phyloP scores from a whole-genome alignment of 1,140 invertebrate species.

The Aphelinus atriplicis region DNA sequence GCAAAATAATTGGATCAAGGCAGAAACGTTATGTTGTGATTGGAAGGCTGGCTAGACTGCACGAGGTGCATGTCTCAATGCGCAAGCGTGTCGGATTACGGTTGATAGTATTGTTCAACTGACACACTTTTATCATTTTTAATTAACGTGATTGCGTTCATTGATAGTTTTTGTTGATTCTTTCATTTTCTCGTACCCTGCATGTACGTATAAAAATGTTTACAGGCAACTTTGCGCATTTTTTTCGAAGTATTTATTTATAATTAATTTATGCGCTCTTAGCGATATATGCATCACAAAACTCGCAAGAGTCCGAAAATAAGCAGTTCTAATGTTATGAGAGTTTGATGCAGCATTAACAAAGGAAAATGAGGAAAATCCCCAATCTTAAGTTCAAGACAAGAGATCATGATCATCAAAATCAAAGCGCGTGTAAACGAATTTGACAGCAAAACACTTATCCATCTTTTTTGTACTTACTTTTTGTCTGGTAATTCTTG shows the following conservation, averaged over 20 bases:
- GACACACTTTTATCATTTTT: constrained; percentile 11
- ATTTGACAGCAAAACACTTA: constrained; percentile 1
- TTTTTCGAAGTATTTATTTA: constrained; percentile 16
- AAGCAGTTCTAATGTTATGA: constrained; percentile 22
- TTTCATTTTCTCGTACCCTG: constrained; percentile 22
- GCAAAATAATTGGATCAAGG: constrained; percentile 62
- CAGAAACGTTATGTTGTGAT: constrained; percentile 46
- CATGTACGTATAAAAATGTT: constrained; percentile 29
- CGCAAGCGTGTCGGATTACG: constrained; percentile 12
- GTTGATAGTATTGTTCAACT: no score
- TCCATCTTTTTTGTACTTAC: constrained; percentile 17
- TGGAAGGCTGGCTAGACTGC: constrained; percentile 18
- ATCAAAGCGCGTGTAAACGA: constrained; percentile 1
- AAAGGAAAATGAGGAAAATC: constrained; percentile 6
- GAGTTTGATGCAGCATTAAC: constrained; percentile 21
- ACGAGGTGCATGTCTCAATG: constrained; percentile 15
- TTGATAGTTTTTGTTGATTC: constrained; percentile 9
- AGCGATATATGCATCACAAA: constrained; percentile 29
- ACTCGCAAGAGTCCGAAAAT: constrained; percentile 22
- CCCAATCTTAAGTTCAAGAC: not conserved
- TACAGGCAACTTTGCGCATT: constrained; percentile 25
- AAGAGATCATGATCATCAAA: constrained; percentile 10
- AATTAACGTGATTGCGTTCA: constrained; percentile 7
- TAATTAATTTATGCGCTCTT: constrained; percentile 16
- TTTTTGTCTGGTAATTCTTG: constrained; percentile 24